Base-by-base conservation (phyloP, 2,113 vertebrate genomes). In the Cavia aperea region DNA sequence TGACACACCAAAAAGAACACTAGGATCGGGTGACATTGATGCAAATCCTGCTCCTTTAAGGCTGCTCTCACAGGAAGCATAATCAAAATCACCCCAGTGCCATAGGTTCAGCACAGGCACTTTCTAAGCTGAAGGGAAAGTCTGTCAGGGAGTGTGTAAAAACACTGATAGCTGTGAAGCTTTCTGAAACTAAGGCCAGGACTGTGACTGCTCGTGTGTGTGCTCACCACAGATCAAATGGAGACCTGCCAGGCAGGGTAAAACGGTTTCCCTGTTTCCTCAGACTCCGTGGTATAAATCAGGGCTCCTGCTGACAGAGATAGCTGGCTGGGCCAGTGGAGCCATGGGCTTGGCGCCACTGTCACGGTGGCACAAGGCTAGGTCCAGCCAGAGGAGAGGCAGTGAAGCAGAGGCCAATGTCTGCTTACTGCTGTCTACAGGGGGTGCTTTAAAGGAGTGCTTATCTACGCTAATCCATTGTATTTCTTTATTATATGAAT, bases 381-480 rank as follows among this genome's bases (percentile, higher is more conserved):
- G 21, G 75, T 63, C 62, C 10, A 51, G 73, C 66, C 70, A 46
- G 63, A 63, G 60, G 33, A 49, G 13, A 3, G 19, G 33, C 19
- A 33, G 54, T 18, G 3, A 19, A 36, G 46, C 84, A 43, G 36
- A 8, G 9, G 83, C 15, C 54, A 43, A 15, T 21, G 14, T 11
- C 31, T 36, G 15, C 0, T 18, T 5, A 39, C 7, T 5, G 7
- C 14, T 24, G 4, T 6, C 1, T 24, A 26, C n/a, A 78, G 77
- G 70, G 51, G 4, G 4, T 29, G 43, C 36, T 65, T 29, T 39
- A 65, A 39, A 24, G 43, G 56, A 75, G 23, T 43, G 54, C 26
- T 78, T 36, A 16, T 54, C 26, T 49, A 43, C 58, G 78, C 39
- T 26, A 86, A 63, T 4, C 46, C 23, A 49, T 11, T 33, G 18